Evolutionary conservation across 2,797 vertebrate genomes (phyloP).

Genomic region (Spea hammondii): DNA sequence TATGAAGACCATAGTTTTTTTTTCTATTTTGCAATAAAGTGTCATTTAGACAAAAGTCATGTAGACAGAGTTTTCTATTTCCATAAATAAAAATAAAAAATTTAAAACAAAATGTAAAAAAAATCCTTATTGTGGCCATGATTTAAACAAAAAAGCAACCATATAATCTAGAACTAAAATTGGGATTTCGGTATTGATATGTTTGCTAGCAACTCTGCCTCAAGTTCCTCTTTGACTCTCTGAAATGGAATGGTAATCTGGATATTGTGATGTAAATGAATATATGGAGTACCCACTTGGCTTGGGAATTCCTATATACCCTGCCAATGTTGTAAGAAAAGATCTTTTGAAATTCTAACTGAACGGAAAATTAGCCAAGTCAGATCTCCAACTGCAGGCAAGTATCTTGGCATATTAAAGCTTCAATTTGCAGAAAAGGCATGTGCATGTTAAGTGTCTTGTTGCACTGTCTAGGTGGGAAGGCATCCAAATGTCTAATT

Average conservation of each 20-base stretch:
- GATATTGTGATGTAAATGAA: conserved; percentile 48
- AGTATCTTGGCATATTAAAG: conserved; percentile 45
- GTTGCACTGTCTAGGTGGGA: conserved; percentile 30
- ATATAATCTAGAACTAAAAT: conserved; percentile 23
- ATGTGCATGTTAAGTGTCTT: conserved; percentile 48
- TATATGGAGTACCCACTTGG: conserved; percentile 46
- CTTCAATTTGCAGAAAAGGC: conserved; percentile 41
- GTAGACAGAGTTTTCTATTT: too few relatives aligned
- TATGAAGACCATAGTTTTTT: too few relatives aligned
- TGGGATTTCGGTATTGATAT: neutral
- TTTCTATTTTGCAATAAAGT: too few relatives aligned
- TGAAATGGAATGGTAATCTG: conserved; percentile 47
- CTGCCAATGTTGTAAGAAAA: conserved; percentile 49
- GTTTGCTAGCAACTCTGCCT: conserved; percentile 10
- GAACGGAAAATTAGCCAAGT: conserved; percentile 45
- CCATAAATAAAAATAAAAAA: too few relatives aligned
- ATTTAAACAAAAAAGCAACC: neutral
- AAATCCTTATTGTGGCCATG: too few relatives aligned
- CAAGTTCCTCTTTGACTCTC: conserved; percentile 7
- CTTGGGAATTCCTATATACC: conserved; percentile 40
- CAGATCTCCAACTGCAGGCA: conserved; percentile 43
- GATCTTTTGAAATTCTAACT: conserved; percentile 26
- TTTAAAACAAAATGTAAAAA: too few relatives aligned
- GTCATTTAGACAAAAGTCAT: too few relatives aligned
- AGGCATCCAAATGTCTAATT: conserved; percentile 38